phyloP scores from a whole-genome alignment of 2,797 vertebrate species.

The Anas capensis region DNA sequence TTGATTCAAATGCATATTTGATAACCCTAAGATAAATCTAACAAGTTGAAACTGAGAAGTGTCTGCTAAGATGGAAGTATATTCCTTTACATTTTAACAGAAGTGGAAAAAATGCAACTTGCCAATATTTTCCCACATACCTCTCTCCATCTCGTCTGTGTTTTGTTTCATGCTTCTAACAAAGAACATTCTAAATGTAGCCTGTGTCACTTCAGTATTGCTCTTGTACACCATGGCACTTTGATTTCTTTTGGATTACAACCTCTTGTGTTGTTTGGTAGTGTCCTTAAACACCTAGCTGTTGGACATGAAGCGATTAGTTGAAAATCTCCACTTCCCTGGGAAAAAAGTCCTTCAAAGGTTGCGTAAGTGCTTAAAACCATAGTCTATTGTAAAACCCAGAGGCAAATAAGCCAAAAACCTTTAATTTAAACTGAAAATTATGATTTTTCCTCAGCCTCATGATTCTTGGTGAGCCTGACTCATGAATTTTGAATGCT shows the following conservation, averaged over 20 bases:
- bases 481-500: background rate
- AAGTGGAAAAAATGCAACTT: background rate
- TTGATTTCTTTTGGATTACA: background rate
- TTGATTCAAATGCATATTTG: background rate
- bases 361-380: constrained; percentile 16
- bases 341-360: constrained; percentile 30
- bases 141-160: background rate
- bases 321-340: constrained; percentile 18
- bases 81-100: background rate
- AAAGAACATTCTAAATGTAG: background rate
- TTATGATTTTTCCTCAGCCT: background rate
- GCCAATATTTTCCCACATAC: background rate
- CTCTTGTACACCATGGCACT: background rate
- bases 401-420: constrained; percentile 16
- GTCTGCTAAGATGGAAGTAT: background rate
- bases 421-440: constrained; percentile 23
- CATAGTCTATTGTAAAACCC: background rate
- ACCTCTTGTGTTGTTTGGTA: background rate
- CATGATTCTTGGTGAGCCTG: background rate
- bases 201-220: background rate
- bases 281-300: background rate
- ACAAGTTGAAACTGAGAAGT: constrained; percentile 25
- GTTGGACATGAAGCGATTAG: background rate
- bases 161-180: background rate
- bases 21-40: background rate